Base-by-base conservation (phyloP, 2,113 vertebrate species). In the Periophthalmus modestus region DNA sequence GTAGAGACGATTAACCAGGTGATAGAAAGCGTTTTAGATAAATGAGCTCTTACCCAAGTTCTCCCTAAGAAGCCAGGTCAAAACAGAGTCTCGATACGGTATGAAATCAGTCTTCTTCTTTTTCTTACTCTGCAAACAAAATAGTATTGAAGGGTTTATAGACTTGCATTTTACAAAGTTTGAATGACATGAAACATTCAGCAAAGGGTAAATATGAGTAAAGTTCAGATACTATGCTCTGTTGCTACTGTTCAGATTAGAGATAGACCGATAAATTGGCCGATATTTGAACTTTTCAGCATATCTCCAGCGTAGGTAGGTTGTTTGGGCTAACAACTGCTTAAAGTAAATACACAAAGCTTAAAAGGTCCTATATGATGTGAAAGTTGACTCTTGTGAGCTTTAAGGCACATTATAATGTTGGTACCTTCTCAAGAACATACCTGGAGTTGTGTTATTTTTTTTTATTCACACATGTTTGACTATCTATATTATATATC, bases 31-130 rank as follows among this genome's bases (percentile, higher is more conserved):
- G 19, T 46, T 46, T 34, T 63, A 36, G 28, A 66, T 23, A 46
- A 46, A 66, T 47, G 65, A 2, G 62, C 7, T 66, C 57, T 78
- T 95, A 99, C 98, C 98, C 1, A 99, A 92, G 85, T 99, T 99
- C 86, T 99, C 98, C 85, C 98, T 94, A 76, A 99, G 94, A n/a
- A 99, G 95, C 98, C 98, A 99, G 0, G 98, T 99, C 71, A 99
- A 92, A 47, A 99, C 98, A 69, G 98, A 99, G 93, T 99, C 98
- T 85, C 98, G 93, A 87, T 99, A 99, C 0, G 98, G 98, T 90
- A 99, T 99, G 84, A 99, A 99, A 88, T 99, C 98, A 0, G 92
- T 93, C 93, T 99, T 99, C 94, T 99, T 99, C 93, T 99, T 99
- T 80, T 98, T 99, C 90, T 99, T 99, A 92, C 95, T 99, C 97